Conservation (phyloP, 2,113 vertebrate species). For the Scomber japonicus region DNA sequence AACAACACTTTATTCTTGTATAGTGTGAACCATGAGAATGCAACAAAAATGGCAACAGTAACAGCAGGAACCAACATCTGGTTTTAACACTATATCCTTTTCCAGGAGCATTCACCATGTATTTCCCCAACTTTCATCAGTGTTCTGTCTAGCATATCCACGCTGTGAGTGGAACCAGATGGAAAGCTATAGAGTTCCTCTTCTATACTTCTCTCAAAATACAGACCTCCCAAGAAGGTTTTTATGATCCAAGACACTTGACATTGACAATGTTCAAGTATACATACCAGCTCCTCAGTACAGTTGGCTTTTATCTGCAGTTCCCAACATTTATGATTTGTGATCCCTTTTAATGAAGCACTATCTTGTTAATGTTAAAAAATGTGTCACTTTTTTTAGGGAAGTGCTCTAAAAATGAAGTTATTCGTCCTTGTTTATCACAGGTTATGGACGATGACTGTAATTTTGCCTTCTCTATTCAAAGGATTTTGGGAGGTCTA, state of each 20-base stretch:
- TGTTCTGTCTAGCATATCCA: conserved; percentile 50
- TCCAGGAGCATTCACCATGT: conserved; percentile 55
- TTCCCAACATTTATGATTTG: background rate
- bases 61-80: conserved; percentile 69
- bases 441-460: background rate
- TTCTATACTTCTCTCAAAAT: conserved; percentile 25
- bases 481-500: no score
- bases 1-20: background rate
- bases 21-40: conserved; percentile 17
- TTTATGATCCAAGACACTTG: conserved; percentile 37
- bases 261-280: background rate
- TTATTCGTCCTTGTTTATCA: background rate
- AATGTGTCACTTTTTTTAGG: background rate
- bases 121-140: conserved; percentile 46
- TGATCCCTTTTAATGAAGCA: background rate
- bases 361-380: background rate
- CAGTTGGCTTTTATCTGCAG: background rate
- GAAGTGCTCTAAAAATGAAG: background rate
- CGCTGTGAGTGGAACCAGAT: conserved; percentile 74
- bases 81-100: conserved; percentile 55
- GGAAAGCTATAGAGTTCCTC: conserved; percentile 49
- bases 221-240: conserved; percentile 51
- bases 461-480: no score
- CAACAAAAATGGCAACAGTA: conserved; percentile 5
- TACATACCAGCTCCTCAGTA: background rate